Conservation (phyloP, 2,888 invertebrate genomes). For the Ochropacha duplaris region DNA sequence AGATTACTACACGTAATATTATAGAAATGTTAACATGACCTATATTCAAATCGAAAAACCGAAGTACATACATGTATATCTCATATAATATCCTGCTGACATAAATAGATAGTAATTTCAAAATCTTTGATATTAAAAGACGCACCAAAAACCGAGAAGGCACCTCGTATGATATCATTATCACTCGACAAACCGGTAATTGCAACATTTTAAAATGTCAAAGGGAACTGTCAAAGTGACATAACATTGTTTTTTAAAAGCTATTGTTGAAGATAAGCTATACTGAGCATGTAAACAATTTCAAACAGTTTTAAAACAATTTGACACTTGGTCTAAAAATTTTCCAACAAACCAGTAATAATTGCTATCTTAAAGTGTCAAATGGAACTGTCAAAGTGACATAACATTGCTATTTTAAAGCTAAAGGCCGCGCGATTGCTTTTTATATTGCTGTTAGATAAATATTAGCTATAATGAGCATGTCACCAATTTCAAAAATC, state of each 20-base stretch:
- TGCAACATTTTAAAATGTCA: background rate
- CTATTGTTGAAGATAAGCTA: too few relatives aligned
- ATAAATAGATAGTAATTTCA: background rate
- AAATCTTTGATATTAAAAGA: constrained; percentile 3
- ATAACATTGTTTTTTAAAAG: background rate
- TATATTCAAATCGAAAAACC: background rate
- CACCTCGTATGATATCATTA: constrained; percentile 32
- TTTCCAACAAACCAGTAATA: background rate
- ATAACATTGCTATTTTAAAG: background rate
- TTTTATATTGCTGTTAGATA: background rate
- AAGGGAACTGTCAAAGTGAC: background rate
- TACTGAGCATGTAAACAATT: too few relatives aligned
- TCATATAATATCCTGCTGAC: background rate
- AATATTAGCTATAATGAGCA: background rate
- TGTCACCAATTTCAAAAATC: background rate
- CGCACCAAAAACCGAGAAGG: constrained; percentile 49
- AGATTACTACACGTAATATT: background rate
- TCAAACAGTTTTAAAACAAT: too few relatives aligned
- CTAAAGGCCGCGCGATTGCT: background rate
- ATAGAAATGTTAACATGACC: background rate
- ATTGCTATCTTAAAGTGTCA: background rate
- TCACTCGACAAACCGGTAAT: background rate
- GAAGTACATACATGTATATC: background rate
- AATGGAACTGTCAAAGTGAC: background rate
- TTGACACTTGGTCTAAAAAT: too few relatives aligned